These are phyloP conservation scores for Tuta absoluta DNA, from an alignment of 2,888 invertebrate genomes.

Conservation along the genomic window DNA sequence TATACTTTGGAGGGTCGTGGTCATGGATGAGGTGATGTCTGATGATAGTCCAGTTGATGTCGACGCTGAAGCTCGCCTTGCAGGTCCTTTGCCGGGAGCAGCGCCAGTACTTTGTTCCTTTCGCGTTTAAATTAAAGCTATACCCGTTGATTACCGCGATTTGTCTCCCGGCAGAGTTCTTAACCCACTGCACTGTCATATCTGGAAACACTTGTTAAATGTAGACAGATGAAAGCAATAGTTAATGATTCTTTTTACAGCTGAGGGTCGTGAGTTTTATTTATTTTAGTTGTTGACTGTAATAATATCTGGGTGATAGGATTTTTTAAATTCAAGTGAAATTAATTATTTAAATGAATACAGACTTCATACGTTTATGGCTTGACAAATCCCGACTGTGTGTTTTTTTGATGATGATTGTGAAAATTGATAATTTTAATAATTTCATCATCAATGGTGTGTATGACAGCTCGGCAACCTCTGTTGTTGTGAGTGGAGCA, in stretches of 20 bases:
- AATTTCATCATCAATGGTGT: slow-evolving; percentile 41
- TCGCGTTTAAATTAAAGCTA: background rate
- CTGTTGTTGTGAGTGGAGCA: slow-evolving; percentile 42
- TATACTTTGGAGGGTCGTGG: background rate
- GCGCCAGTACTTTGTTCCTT: background rate
- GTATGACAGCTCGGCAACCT: slow-evolving; percentile 44
- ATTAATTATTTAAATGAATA: too few relatives aligned
- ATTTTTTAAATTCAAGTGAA: too few relatives aligned
- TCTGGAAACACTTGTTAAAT: too few relatives aligned
- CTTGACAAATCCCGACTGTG: too few relatives aligned
- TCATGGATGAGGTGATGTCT: background rate
- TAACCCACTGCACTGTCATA: background rate
- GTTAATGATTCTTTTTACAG: too few relatives aligned
- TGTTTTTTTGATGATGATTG: slow-evolving; percentile 34
- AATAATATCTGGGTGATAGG: too few relatives aligned
- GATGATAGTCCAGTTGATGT: background rate
- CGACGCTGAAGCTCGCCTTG: background rate
- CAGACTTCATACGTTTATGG: too few relatives aligned
- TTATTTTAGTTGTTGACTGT: too few relatives aligned
- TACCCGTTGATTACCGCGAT: background rate
- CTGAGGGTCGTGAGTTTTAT: too few relatives aligned
- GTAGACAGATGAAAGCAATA: too few relatives aligned
- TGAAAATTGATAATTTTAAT: slow-evolving; percentile 39
- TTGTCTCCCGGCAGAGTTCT: background rate
- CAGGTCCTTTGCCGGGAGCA: background rate